phyloP scores from a whole-genome alignment of 2,113 vertebrate genomes.

The Eclectus roratus region DNA sequence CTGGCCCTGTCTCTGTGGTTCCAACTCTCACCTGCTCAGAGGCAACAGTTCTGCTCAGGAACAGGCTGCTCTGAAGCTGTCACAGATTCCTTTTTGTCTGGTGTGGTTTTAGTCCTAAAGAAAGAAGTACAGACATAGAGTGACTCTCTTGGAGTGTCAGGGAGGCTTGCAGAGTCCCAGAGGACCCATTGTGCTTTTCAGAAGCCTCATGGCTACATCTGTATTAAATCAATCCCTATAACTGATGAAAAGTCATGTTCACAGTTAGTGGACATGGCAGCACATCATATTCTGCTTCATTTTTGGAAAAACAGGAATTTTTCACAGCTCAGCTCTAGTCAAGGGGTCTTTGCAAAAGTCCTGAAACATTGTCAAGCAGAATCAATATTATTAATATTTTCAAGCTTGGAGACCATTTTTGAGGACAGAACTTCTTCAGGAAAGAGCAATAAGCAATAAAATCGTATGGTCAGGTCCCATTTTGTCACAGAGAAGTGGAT shows the following conservation, averaged over 20 bases:
- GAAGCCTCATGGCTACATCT: not conserved
- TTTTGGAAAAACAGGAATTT: not conserved
- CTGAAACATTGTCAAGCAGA: not conserved
- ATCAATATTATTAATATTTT: not conserved
- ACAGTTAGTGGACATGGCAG: not conserved
- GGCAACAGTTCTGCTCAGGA: not conserved
- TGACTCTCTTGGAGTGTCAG: not conserved
- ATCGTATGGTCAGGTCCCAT: not conserved
- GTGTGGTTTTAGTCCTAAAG: not conserved
- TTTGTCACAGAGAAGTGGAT: not conserved
- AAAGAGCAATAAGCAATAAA: not conserved
- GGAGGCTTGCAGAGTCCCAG: not conserved
- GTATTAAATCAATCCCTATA: not conserved
- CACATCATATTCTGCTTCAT: not conserved
- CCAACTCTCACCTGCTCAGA: not conserved
- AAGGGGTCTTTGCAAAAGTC: not conserved
- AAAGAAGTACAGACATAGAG: not conserved
- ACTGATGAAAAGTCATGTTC: slow-evolving; percentile 6
- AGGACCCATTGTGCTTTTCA: slow-evolving; percentile 1
- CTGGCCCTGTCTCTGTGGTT: not conserved
- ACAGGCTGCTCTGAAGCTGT: not conserved
- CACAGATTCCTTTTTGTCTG: not conserved
- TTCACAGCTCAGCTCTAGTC: not conserved
- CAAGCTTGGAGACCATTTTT: not conserved
- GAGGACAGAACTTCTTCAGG: not conserved